Percentiles rank a stretch among this genome's conserved stretches.
phyloP scores from a whole-genome alignment of 2,888 invertebrate species.

The Xanthia icteritia region DNA sequence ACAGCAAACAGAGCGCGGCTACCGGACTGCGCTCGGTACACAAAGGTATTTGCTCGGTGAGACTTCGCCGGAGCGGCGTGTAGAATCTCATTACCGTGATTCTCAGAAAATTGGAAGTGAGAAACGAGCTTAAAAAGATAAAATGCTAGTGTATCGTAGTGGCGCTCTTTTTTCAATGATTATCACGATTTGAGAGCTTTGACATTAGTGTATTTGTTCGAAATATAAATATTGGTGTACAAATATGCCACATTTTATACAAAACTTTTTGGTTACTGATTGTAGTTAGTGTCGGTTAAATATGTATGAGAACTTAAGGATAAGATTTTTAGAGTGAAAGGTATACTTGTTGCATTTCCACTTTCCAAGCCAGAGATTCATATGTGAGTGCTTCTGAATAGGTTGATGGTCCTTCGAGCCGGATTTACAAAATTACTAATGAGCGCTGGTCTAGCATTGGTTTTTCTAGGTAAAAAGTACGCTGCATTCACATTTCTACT shows the following conservation, averaged over 20 bases:
- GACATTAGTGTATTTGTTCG: slow-evolving; percentile 55
- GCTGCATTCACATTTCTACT: not conserved
- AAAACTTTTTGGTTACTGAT: slow-evolving; percentile 27
- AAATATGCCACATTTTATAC: slow-evolving; percentile 28
- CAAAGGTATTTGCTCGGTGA: slow-evolving; percentile 84
- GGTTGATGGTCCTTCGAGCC: slow-evolving; percentile 23
- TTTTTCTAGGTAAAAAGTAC: no score
- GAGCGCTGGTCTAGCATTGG: not conserved
- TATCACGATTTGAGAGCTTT: slow-evolving; percentile 65
- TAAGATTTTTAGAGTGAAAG: not conserved
- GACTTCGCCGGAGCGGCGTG: slow-evolving; percentile 84
- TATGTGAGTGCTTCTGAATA: not conserved
- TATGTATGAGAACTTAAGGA: not conserved
- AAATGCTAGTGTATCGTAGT: slow-evolving; percentile 74
- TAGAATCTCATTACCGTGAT: slow-evolving; percentile 88
- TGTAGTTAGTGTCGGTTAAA: slow-evolving; percentile 7
- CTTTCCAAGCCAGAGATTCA: not conserved
- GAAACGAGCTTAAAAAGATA: slow-evolving; percentile 87
- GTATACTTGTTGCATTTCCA: not conserved
- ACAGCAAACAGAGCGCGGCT: slow-evolving; percentile 89
- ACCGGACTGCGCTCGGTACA: slow-evolving; percentile 88
- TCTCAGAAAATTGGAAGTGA: slow-evolving; percentile 89
- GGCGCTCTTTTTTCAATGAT: slow-evolving; percentile 73
- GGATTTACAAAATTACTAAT: not conserved
- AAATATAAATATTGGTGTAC: slow-evolving; percentile 48